These are phyloP conservation scores for Adelges cooleyi DNA, from an alignment of 1,140 invertebrate genomes.

Conservation along the genomic window DNA sequence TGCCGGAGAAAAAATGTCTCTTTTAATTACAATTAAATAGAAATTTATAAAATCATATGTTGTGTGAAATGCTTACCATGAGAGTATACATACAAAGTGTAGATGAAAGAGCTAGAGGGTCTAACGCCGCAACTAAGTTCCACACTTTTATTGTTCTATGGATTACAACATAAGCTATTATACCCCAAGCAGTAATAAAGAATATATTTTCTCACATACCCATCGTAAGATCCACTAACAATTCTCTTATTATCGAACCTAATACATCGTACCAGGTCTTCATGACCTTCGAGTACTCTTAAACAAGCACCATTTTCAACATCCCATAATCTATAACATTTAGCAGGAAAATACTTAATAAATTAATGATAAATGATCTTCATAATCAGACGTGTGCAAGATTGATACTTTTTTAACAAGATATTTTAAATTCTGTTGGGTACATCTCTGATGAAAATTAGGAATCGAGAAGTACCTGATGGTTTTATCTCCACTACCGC, in stretches of 20 bases:
- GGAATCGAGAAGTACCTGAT: slow-evolving; percentile 65
- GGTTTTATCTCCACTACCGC: slow-evolving; percentile 97
- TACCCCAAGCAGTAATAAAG: background rate
- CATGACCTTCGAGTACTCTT: slow-evolving; percentile 94
- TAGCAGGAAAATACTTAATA: no score
- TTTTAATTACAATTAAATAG: slow-evolving; percentile 24
- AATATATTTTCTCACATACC: slow-evolving; percentile 45
- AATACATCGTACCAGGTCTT: slow-evolving; percentile 95
- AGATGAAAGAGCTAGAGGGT: slow-evolving; percentile 81
- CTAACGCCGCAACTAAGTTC: slow-evolving; percentile 93
- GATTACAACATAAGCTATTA: no score
- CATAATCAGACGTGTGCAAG: no score
- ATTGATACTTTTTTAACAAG: no score
- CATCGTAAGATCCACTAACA: slow-evolving; percentile 98
- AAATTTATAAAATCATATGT: slow-evolving; percentile 14
- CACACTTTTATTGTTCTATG: slow-evolving; percentile 99
- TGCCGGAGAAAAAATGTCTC: slow-evolving; percentile 39
- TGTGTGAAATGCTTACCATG: slow-evolving; percentile 58
- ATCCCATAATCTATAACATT: slow-evolving; percentile 78
- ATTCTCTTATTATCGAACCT: slow-evolving; percentile 96
- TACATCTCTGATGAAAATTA: background rate
- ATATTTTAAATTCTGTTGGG: no score
- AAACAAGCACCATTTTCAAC: slow-evolving; percentile 97
- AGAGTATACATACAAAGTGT: slow-evolving; percentile 90
- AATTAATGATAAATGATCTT: background rate